phyloP scores from a whole-genome alignment of 1,140 invertebrate genomes.

The Saccostrea glomerata region DNA sequence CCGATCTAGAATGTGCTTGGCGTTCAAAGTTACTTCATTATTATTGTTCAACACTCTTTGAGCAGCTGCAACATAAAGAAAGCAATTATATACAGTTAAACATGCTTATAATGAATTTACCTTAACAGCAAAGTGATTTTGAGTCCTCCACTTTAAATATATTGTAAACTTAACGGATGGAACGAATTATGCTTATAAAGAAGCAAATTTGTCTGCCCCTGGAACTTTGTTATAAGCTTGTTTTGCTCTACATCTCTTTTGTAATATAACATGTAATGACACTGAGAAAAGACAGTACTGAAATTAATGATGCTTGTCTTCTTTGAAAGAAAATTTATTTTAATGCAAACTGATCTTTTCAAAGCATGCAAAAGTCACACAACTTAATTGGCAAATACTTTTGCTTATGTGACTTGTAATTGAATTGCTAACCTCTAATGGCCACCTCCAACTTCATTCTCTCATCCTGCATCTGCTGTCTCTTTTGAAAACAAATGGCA shows the following conservation, averaged over 20 bases:
- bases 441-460: slow-evolving; percentile 42
- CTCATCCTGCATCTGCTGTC: slow-evolving; percentile 45
- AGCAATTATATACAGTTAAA: neutral
- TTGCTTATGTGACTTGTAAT: neutral
- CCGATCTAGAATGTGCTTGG: slow-evolving; percentile 58
- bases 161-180: too few species aligned
- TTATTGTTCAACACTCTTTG: slow-evolving; percentile 52
- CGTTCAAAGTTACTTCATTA: slow-evolving; percentile 60
- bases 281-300: too few species aligned
- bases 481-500: slow-evolving; percentile 38
- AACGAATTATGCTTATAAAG: too few species aligned
- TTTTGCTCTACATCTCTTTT: neutral
- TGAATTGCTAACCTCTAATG: slow-evolving; percentile 42
- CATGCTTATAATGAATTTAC: too few species aligned
- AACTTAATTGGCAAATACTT: neutral
- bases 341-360: too few species aligned
- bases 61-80: slow-evolving; percentile 50
- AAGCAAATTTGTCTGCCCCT: too few species aligned
- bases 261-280: neutral
- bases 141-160: too few species aligned
- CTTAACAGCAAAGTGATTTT: too few species aligned
- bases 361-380: too few species aligned
- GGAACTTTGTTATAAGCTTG: too few species aligned
- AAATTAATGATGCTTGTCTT: too few species aligned
- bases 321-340: too few species aligned